These are phyloP conservation scores for Tachycineta bicolor DNA, from an alignment of 2,113 vertebrate species.

Conservation along the genomic window DNA sequence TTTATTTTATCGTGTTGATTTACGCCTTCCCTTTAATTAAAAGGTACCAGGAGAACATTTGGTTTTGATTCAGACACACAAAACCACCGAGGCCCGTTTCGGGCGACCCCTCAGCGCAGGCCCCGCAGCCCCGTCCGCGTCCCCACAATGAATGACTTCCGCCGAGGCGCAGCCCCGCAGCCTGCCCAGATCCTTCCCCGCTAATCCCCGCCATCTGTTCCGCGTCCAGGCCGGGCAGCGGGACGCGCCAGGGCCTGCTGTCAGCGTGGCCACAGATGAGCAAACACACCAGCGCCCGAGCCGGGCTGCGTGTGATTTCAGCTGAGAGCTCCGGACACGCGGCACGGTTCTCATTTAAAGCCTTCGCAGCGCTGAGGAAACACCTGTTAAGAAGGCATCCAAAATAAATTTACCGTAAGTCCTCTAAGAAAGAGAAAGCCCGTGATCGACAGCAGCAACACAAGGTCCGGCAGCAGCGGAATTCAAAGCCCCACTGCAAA, in stretches of 20 bases:
- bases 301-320: slow-evolving; percentile 48
- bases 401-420: slow-evolving; percentile 46
- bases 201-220: slow-evolving; percentile 78
- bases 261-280: slow-evolving; percentile 69
- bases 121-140: background rate
- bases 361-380: slow-evolving; percentile 49
- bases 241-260: slow-evolving; percentile 55
- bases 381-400: slow-evolving; percentile 73
- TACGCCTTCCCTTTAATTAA: slow-evolving; percentile 56
- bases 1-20: slow-evolving; percentile 21
- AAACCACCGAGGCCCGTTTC: background rate
- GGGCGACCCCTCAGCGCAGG: background rate
- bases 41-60: slow-evolving; percentile 43
- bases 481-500: slow-evolving; percentile 16
- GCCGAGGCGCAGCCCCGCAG: background rate
- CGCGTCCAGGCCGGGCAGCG: slow-evolving; percentile 7
- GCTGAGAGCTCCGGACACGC: slow-evolving; percentile 45
- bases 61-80: background rate
- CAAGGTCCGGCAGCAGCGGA: slow-evolving; percentile 6
- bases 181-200: slow-evolving; percentile 29
- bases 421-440: slow-evolving; percentile 14
- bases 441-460: background rate
- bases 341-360: slow-evolving; percentile 32
- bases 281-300: slow-evolving; percentile 22
- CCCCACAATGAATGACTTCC: slow-evolving; percentile 73